Evolutionary conservation across 2,888 invertebrate genomes (phyloP), one percentile per base, ranked within the genome.

Genomic region (Apocheima hispidaria): DNA sequence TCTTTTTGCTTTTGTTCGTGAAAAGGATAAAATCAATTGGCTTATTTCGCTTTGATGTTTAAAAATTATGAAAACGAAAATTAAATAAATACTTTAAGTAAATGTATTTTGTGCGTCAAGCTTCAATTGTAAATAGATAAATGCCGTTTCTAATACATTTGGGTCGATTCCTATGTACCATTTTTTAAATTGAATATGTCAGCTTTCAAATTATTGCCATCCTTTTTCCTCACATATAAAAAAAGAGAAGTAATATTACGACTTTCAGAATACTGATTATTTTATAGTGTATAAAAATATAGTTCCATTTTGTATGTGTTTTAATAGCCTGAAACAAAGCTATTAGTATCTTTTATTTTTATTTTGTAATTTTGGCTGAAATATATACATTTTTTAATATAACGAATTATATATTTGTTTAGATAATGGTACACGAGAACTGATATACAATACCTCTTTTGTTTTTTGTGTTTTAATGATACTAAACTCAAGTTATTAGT

Each of bases 111-210:
- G 82, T 85, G 87, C 82, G 78, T 77, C 78, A 85, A 81, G 83
- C 85, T 89, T 82, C 51, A 54, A 81, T 82, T 90, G 90, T 88
- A 88, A 83, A 88, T 88, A 90, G 67, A 44, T 70, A 71, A 78
- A 76, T 75, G 83, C 85, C 83, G 77, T 82, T 44, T 16, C 28
- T 18, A 44, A 72, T 73, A 72, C 74, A 68, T 10, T 70, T 70
- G 10, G 12, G 28, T 30, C 20, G 18, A 18, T 46, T 20, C 7
- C 33, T 18, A 7, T 20, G 30, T 9, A 43, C 12, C 30, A 20
- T 46, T 46, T 33, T 33, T 9, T 12, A 21, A 12, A 14, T 12
- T 46, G n/a, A 23, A n/a, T 10, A 1, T 20, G 4, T 3, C 7
- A 16, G 16, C 7, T 23, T 10, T 7, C 12, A 26, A 23, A n/a